Base-by-base conservation (phyloP, 2,888 invertebrate genomes). In the Cantharis rufa region DNA sequence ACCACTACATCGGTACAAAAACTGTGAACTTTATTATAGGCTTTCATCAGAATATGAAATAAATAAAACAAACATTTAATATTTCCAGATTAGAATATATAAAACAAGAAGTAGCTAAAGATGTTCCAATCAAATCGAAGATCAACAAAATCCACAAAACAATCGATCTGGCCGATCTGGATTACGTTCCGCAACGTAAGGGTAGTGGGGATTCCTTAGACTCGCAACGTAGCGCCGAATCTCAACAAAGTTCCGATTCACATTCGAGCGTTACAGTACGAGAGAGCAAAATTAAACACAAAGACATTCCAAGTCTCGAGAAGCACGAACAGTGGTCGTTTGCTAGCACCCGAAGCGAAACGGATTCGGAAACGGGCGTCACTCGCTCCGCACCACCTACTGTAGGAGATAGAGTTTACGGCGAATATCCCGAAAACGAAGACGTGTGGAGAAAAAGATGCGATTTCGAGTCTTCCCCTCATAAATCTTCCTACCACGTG, bases 181-280 rank as follows among this genome's bases (percentile, higher is more conserved):
- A 86, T 70, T 87, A 85, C 73, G 79, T 82, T 1, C 85, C 87
- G 2, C 88, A 89, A 72, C 86, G 90, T 32, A 91, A 91, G 83
- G 90, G 90, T 28, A 91, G 91, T 78, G 87, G 89, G 64, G 91
- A 91, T 80, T 91, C 90, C 62, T 84, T 91, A 68, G 88, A 89
- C 9, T 90, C 91, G 15, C 90, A 90, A 79, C 85, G 88, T 2
- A 90, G 89, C 81, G 88, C 88, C 61, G 90, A 90, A 71, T 87
- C 87, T 62, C 90, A 90, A 79, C 86, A 88, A 3, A 90, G 90
- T 81, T 87, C 89, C 7, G 90, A 90, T 78, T 86, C 86, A 4
- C 84, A 85, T 79, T 82, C 83, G 1, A 83, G 84, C 72, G 75
- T 82, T 24, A 85, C 86, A 9, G 82, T 84, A 64, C 80, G 79